These are phyloP conservation scores for Heteropelma amictum DNA, from an alignment of 2,888 invertebrate genomes.

Conservation along the genomic window DNA sequence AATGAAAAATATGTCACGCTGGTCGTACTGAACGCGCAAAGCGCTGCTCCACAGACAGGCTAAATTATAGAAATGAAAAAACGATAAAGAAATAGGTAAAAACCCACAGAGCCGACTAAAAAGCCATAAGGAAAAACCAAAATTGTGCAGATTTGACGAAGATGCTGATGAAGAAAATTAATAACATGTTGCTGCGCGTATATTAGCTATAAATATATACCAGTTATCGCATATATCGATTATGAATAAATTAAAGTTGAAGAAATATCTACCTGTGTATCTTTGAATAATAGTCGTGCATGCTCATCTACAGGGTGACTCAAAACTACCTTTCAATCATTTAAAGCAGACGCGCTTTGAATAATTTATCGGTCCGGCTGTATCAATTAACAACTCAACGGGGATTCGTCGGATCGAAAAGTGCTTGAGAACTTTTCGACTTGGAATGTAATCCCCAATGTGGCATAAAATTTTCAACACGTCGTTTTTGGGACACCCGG, in stretches of 20 bases:
- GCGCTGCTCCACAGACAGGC: background rate
- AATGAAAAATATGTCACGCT: slow-evolving; percentile 30
- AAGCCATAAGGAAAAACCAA: slow-evolving; percentile 10
- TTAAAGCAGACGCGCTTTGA: too few relatives aligned
- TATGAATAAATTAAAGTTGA: slow-evolving; percentile 41
- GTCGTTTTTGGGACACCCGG: too few relatives aligned
- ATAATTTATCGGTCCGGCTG: too few relatives aligned
- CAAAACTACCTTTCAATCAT: too few relatives aligned
- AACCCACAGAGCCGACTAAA: background rate
- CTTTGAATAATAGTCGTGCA: too few relatives aligned
- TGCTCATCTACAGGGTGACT: too few relatives aligned
- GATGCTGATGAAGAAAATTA: background rate
- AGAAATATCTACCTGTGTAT: slow-evolving; percentile 25
- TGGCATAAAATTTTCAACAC: too few relatives aligned
- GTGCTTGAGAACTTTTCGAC: too few relatives aligned
- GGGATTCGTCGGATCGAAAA: too few relatives aligned
- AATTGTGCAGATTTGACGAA: background rate
- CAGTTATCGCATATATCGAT: slow-evolving; percentile 40
- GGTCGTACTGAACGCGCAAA: slow-evolving; percentile 27
- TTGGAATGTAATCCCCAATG: too few relatives aligned
- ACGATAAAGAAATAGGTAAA: background rate
- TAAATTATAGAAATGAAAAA: background rate
- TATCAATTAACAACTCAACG: too few relatives aligned
- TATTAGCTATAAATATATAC: slow-evolving; percentile 34
- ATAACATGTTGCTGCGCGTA: slow-evolving; percentile 31